A percentile compares a stretch with the other conserved stretches of the same genome.
phyloP scores from a whole-genome alignment of 2,888 invertebrate species.

The Mantis religiosa region DNA sequence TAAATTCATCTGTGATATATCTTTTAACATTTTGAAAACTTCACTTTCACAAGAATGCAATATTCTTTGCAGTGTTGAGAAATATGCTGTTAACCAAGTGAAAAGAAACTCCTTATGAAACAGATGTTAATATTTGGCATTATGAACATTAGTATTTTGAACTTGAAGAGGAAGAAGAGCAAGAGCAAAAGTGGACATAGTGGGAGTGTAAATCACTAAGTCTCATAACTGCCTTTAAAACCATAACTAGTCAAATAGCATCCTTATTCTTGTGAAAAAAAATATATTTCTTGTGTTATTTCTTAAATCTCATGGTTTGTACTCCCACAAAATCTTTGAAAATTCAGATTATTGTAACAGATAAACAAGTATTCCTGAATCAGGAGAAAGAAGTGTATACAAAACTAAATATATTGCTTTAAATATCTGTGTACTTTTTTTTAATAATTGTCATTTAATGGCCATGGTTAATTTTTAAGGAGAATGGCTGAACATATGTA shows the following conservation, averaged over 20 bases:
- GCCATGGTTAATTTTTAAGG: not conserved
- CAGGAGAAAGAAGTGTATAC: constrained; percentile 1
- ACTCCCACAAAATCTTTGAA: constrained; percentile 11
- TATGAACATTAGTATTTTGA: not conserved
- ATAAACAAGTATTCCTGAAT: not conserved
- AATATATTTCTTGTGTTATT: not conserved
- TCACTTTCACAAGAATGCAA: not conserved
- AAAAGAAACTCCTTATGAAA: not conserved
- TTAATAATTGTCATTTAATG: not conserved
- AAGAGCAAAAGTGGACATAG: not conserved
- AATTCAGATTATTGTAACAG: not conserved
- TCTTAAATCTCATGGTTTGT: constrained; percentile 5
- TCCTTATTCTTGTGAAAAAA: constrained; percentile 6
- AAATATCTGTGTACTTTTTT: not conserved
- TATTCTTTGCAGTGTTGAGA: constrained; percentile 1
- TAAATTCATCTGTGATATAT: constrained; percentile 17
- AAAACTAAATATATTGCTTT: constrained; percentile 13
- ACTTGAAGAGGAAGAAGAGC: not conserved
- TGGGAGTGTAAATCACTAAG: constrained; percentile 18
- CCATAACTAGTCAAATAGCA: constrained; percentile 17
- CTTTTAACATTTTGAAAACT: constrained; percentile 1
- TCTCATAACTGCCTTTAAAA: constrained; percentile 19
- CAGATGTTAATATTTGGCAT: not conserved
- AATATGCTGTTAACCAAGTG: constrained; percentile 8
- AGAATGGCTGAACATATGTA: too few species aligned